Evolutionary conservation across 2,113 vertebrate genomes (phyloP).

Genomic region (Campylomormyrus tamandua): DNA sequence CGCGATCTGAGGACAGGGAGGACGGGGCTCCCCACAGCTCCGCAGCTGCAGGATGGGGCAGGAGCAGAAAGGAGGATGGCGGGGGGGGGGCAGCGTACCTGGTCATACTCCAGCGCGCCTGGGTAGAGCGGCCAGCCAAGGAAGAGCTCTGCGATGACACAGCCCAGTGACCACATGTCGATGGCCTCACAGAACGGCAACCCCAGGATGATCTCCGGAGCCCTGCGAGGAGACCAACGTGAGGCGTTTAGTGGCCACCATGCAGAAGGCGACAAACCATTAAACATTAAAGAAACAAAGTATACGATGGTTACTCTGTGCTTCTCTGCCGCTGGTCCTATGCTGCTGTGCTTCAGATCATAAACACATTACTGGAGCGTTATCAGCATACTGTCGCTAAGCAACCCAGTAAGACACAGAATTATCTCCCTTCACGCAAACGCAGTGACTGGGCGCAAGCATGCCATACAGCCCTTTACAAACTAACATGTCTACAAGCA

Average conservation of each 20-base stretch:
- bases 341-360: neutral
- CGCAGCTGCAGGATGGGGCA: neutral
- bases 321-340: neutral
- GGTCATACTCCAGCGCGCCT: slow-evolving; percentile 96
- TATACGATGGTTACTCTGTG: neutral
- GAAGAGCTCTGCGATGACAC: slow-evolving; percentile 97
- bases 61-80: neutral
- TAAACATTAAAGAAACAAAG: neutral
- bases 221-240: slow-evolving; percentile 64
- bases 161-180: slow-evolving; percentile 99
- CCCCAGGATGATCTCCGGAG: slow-evolving; percentile 99
- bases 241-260: neutral
- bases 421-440: neutral
- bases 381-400: neutral
- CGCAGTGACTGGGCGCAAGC: neutral
- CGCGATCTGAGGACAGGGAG: slow-evolving; percentile 29
- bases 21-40: slow-evolving; percentile 19
- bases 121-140: slow-evolving; percentile 98
- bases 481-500: neutral
- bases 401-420: slow-evolving; percentile 6
- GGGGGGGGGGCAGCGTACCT: slow-evolving; percentile 64
- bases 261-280: neutral
- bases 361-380: neutral
- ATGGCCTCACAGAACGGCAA: slow-evolving; percentile 99
- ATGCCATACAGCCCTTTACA: neutral